A percentile compares a stretch with the other conserved stretches of the same genome.
Conservation (phyloP, 2,113 vertebrate species). For the Chlorodrepanis virens region DNA sequence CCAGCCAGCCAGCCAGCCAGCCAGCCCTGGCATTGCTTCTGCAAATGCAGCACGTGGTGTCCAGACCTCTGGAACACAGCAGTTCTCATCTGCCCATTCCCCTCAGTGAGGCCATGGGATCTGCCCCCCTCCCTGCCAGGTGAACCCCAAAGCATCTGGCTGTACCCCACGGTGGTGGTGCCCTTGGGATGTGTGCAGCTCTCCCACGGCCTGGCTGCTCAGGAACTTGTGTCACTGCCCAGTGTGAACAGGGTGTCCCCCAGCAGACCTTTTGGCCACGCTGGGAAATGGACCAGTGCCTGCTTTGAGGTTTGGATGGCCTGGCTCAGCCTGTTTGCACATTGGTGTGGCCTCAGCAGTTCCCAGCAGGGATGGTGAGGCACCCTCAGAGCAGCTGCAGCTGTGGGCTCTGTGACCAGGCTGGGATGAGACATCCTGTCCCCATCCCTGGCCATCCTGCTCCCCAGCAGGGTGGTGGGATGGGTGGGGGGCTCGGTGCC, state of each 20-base stretch:
- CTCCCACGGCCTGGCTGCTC: neutral
- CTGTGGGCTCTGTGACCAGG: neutral
- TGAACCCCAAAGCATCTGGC: neutral
- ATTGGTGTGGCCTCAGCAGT: neutral
- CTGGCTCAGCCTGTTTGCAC: neutral
- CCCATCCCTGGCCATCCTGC: fast-evolving
- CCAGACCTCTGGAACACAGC: neutral
- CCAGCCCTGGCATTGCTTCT: neutral
- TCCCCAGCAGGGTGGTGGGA: neutral
- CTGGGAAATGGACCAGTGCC: neutral
- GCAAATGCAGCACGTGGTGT: fast-evolving
- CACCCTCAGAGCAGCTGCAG: neutral
- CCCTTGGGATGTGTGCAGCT: neutral
- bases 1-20: neutral
- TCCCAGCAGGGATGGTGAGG: neutral
- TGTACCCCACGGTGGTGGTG: neutral
- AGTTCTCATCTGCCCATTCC: fast-evolving
- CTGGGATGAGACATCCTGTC: neutral
- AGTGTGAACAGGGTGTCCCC: neutral
- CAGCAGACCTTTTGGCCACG: neutral
- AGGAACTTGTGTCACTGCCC: neutral
- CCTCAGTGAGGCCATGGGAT: neutral
- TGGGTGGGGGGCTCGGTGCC: neutral
- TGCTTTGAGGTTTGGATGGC: neutral
- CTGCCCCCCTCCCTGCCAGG: neutral